Conservation (phyloP, 1,140 invertebrate species). For the Drosophila equinoxialis region DNA sequence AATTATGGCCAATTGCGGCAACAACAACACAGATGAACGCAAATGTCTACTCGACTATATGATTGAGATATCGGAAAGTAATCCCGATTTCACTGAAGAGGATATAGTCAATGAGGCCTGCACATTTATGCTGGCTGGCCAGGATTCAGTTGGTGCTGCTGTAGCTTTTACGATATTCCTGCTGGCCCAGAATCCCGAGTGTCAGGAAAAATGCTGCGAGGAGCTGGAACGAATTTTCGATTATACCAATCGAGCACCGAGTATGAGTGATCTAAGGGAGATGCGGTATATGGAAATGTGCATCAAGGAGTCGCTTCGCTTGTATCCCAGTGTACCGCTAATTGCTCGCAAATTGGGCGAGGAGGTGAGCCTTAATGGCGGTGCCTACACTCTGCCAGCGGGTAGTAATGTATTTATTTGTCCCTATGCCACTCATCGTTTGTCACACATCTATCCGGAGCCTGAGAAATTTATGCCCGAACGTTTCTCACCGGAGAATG, state of each 20-base stretch:
- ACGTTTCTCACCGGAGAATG: slow-evolving; percentile 86
- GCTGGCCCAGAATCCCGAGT: slow-evolving; percentile 85
- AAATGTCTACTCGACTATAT: slow-evolving; percentile 86
- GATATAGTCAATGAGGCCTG: slow-evolving; percentile 89
- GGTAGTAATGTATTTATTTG: slow-evolving; percentile 83
- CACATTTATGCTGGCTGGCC: slow-evolving; percentile 91
- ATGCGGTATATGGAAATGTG: slow-evolving; percentile 88
- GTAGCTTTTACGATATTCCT: slow-evolving; percentile 86
- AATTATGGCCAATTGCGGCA: slow-evolving; percentile 44
- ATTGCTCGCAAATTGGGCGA: slow-evolving; percentile 85
- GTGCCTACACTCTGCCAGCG: slow-evolving; percentile 79
- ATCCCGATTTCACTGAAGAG: slow-evolving; percentile 85
- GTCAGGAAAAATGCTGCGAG: slow-evolving; percentile 85
- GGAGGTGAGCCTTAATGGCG: slow-evolving; percentile 83
- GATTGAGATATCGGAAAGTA: slow-evolving; percentile 85
- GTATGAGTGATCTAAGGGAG: slow-evolving; percentile 85
- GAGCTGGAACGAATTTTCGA: slow-evolving; percentile 86
- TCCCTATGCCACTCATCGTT: slow-evolving; percentile 87
- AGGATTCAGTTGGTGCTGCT: slow-evolving; percentile 89
- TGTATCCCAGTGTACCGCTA: slow-evolving; percentile 88
- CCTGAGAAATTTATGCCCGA: slow-evolving; percentile 90
- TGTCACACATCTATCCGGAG: slow-evolving; percentile 87
- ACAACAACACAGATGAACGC: slow-evolving; percentile 44
- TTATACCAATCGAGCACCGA: slow-evolving; percentile 80
- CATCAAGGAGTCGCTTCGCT: slow-evolving; percentile 87